Percentiles rank a stretch among this genome's conserved stretches.
phyloP scores from a whole-genome alignment of 1,140 invertebrate species.

The Orchestia grillus region DNA sequence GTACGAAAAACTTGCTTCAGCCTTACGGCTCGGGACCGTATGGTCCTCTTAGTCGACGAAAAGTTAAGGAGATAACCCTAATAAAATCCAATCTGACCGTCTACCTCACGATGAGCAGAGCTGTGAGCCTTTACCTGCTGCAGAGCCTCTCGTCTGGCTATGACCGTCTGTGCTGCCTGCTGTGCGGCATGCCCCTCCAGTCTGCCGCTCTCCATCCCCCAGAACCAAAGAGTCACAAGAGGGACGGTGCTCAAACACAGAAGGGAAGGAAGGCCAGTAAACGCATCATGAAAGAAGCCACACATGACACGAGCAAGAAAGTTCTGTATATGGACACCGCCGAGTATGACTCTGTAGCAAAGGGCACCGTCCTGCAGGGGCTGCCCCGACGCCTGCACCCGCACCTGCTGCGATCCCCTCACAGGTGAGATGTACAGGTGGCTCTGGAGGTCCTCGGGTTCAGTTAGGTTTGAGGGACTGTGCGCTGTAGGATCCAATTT shows the following conservation, averaged over 20 bases:
- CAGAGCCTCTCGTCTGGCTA: background rate
- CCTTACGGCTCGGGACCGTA: too few relatives aligned
- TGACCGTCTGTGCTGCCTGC: background rate
- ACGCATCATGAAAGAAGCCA: background rate
- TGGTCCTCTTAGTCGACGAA: too few relatives aligned
- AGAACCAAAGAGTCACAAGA: background rate
- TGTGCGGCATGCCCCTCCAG: background rate
- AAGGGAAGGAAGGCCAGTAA: background rate
- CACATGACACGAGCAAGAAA: background rate
- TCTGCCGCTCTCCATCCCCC: background rate
- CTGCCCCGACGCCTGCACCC: background rate
- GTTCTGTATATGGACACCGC: background rate
- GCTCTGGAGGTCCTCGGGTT: too few relatives aligned
- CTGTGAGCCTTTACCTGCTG: constrained; percentile 33
- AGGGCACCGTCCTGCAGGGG: background rate
- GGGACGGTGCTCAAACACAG: background rate
- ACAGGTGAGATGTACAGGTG: background rate
- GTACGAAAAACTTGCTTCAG: too few relatives aligned
- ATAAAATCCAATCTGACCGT: too few relatives aligned
- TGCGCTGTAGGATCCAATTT: too few relatives aligned
- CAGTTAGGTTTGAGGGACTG: too few relatives aligned
- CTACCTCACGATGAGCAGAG: background rate
- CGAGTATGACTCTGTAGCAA: background rate
- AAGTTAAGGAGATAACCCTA: too few relatives aligned
- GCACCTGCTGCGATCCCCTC: background rate